Percentiles rank a stretch among this genome's conserved stretches.
Evolutionary conservation across 1,140 invertebrate species (phyloP).

Genomic region (Helicorthomorpha holstii): DNA sequence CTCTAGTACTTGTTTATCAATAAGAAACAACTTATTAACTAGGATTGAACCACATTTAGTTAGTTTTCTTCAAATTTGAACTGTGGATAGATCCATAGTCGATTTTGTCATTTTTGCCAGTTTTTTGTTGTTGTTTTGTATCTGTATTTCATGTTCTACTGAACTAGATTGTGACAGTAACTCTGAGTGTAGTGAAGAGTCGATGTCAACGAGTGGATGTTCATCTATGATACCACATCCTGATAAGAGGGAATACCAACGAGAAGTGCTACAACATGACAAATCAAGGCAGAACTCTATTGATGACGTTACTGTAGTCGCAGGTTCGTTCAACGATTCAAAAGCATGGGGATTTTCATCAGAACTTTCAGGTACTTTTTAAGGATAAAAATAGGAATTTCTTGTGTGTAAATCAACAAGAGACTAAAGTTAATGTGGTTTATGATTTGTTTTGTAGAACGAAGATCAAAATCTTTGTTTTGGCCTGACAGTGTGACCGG

Average conservation of each 20-base stretch:
- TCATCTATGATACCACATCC: constrained; percentile 15
- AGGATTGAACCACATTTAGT: too few relatives aligned
- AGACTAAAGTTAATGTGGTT: background rate
- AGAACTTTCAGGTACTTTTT: background rate
- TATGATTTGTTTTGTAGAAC: background rate
- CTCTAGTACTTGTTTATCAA: too few relatives aligned
- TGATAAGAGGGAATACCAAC: constrained; percentile 11
- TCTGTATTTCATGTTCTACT: too few relatives aligned
- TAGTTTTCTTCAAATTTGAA: too few relatives aligned
- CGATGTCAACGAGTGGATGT: constrained; percentile 14
- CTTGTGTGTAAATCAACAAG: background rate
- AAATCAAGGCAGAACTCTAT: background rate
- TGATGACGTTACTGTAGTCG: background rate
- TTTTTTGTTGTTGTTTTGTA: background rate
- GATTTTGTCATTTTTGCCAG: background rate
- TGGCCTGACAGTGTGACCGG: background rate
- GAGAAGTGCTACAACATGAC: constrained; percentile 7
- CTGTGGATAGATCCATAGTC: background rate
- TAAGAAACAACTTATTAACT: too few relatives aligned
- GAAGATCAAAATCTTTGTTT: background rate
- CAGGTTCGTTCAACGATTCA: background rate
- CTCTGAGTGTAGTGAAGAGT: constrained; percentile 15
- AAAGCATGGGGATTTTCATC: background rate
- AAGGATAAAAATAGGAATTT: background rate
- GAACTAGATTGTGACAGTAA: constrained; percentile 8